These are phyloP conservation scores for Erethizon dorsatum DNA, from an alignment of 2,797 vertebrate genomes.

Conservation along the genomic window DNA sequence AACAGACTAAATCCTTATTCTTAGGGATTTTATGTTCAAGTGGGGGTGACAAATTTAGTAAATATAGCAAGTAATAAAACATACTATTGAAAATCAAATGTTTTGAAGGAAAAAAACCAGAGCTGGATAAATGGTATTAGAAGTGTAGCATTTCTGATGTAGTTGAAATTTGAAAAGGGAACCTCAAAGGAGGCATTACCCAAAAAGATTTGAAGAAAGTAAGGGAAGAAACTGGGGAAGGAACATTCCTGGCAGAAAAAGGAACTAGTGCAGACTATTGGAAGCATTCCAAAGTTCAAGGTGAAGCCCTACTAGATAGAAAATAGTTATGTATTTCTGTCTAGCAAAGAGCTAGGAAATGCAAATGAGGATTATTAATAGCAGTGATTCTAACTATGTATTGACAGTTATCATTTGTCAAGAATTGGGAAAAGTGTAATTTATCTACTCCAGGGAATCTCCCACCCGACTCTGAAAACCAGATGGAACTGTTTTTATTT, in stretches of 20 bases:
- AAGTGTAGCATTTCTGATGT: neutral
- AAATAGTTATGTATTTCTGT: neutral
- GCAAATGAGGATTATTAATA: neutral
- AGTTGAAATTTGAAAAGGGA: slow-evolving; percentile 35
- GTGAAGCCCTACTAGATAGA: neutral
- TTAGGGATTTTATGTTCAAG: neutral
- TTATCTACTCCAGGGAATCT: neutral
- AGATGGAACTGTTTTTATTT: neutral
- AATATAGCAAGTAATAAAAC: neutral
- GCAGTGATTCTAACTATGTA: neutral
- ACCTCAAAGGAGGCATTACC: neutral
- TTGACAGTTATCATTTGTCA: neutral
- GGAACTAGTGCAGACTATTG: neutral
- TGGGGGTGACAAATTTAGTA: neutral
- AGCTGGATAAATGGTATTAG: neutral
- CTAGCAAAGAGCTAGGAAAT: neutral
- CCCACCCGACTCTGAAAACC: neutral
- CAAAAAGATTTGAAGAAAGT: neutral
- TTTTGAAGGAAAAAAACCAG: neutral
- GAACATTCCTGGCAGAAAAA: neutral
- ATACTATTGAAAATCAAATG: neutral
- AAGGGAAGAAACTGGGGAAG: neutral
- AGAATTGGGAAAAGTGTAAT: neutral
- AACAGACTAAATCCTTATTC: neutral
- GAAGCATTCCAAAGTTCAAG: neutral